These are phyloP conservation scores for Scotopteryx bipunctaria DNA, from an alignment of 2,888 invertebrate species.

Conservation along the genomic window DNA sequence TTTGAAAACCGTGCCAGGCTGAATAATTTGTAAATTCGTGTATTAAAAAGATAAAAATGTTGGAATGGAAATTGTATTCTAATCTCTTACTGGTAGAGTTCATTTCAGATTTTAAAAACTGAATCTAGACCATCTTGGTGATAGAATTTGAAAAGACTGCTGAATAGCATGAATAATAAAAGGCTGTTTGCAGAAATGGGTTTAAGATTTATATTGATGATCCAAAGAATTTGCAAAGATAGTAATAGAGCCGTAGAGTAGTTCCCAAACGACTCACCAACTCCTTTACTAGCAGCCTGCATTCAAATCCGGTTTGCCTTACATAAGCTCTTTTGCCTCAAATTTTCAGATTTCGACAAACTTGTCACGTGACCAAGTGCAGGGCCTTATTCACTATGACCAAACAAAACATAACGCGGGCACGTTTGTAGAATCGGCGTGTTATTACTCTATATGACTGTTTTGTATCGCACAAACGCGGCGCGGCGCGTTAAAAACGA, in stretches of 20 bases:
- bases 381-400: too few species aligned
- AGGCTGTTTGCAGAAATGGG: conserved; percentile 25
- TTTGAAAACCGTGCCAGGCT: conserved; percentile 11
- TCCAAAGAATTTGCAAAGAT: conserved; percentile 11
- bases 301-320: too few species aligned
- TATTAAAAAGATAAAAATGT: conserved; percentile 5
- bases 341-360: too few species aligned
- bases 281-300: neutral
- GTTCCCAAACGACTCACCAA: too few species aligned
- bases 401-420: too few species aligned
- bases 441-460: too few species aligned
- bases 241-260: neutral
- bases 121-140: conserved; percentile 24
- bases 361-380: too few species aligned
- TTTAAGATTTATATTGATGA: conserved; percentile 26
- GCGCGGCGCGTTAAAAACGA: too few species aligned
- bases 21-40: conserved; percentile 20
- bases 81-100: conserved; percentile 13
- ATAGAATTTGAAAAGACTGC: conserved; percentile 23
- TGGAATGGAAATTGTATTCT: conserved; percentile 6
- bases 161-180: conserved; percentile 30
- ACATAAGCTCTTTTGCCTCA: too few species aligned
- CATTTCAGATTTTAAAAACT: conserved; percentile 10
- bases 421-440: too few species aligned
- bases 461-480: too few species aligned